These are phyloP conservation scores for Apodemus agrarius DNA, from an alignment of 2,797 vertebrate species.

Conservation along the genomic window DNA sequence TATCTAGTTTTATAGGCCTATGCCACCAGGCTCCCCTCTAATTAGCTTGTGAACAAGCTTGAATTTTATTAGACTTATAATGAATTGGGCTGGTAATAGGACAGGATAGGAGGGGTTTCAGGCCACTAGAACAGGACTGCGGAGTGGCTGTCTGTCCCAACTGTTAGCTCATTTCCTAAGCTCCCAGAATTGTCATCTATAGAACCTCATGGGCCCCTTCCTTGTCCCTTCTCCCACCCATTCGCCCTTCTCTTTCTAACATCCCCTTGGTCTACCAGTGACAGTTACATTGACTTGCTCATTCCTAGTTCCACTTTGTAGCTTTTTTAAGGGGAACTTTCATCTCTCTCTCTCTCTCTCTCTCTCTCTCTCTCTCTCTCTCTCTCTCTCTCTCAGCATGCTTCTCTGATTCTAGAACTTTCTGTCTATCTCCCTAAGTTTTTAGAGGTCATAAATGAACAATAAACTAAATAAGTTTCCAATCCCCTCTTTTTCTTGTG, in stretches of 20 bases:
- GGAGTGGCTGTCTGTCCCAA: not conserved
- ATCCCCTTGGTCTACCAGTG: not conserved
- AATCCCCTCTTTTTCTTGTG: not conserved
- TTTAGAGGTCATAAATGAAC: not conserved
- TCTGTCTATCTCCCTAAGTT: not conserved
- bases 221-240: not conserved
- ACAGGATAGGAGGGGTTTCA: not conserved
- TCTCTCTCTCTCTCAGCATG: not conserved
- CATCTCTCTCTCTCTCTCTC: no score
- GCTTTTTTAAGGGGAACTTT: not conserved
- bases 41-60: not conserved
- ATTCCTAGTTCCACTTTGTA: not conserved
- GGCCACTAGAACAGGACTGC: not conserved
- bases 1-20: not conserved
- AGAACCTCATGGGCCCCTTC: not conserved
- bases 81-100: not conserved
- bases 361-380: no score
- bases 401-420: conserved; percentile 40
- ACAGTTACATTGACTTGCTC: conserved; percentile 7
- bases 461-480: no score
- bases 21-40: not conserved
- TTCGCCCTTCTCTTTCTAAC: not conserved
- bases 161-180: not conserved
- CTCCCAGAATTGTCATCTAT: conserved; percentile 21
- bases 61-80: not conserved